phyloP scores from a whole-genome alignment of 2,888 invertebrate species.

The Pandemis heparana region DNA sequence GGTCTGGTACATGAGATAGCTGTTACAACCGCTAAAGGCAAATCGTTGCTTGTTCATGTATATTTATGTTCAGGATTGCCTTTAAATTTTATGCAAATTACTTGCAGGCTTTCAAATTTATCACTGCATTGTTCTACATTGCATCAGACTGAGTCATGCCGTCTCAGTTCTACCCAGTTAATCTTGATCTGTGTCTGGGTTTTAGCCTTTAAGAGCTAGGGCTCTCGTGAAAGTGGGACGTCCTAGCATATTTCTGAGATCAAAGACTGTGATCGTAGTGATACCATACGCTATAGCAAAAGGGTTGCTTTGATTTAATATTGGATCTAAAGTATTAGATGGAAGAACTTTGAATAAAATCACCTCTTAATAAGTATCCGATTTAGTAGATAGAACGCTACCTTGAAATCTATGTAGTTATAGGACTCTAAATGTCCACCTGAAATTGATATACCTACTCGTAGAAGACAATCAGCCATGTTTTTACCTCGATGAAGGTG shows the following conservation, averaged over 20 bases:
- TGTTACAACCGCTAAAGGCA: background rate
- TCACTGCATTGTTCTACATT: constrained; percentile 35
- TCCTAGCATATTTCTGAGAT: background rate
- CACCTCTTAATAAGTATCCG: too few species aligned
- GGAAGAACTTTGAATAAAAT: background rate
- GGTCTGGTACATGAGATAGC: background rate
- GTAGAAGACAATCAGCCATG: too few species aligned
- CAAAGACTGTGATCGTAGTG: background rate
- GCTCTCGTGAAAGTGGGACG: background rate
- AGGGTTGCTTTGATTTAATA: background rate
- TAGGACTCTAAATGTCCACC: too few species aligned
- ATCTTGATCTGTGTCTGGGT: background rate
- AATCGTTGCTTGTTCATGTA: background rate
- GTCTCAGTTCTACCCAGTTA: background rate
- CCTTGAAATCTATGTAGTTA: too few species aligned
- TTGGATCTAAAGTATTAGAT: background rate
- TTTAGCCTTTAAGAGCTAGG: background rate
- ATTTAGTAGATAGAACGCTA: too few species aligned
- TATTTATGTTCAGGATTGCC: constrained; percentile 4
- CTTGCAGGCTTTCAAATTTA: constrained; percentile 30
- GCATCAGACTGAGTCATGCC: constrained; percentile 32
- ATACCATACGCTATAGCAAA: background rate
- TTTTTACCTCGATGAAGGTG: too few species aligned
- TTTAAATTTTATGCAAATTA: constrained; percentile 33
- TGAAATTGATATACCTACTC: too few species aligned